Evolutionary conservation across 2,888 invertebrate species (phyloP).

Genomic region (Bellardia pandia): DNA sequence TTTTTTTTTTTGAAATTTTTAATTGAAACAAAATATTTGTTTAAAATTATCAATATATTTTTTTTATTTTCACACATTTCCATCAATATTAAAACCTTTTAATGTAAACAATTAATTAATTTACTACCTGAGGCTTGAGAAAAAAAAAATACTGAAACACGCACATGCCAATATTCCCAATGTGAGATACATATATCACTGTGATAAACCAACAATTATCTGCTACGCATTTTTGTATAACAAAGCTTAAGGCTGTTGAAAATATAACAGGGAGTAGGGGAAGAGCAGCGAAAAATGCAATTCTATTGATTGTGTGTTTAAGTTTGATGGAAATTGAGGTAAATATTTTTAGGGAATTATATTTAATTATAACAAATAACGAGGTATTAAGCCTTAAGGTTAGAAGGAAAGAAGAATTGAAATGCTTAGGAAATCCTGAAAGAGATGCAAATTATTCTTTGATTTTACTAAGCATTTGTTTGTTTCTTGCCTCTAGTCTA

Average conservation of each 20-base stretch:
- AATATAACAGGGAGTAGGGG: background rate
- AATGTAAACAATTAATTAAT: constrained; percentile 67
- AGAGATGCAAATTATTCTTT: no score
- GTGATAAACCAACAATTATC: constrained; percentile 33
- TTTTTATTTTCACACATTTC: background rate
- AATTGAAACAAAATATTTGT: constrained; percentile 58
- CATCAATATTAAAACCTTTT: constrained; percentile 27
- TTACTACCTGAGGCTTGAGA: constrained; percentile 51
- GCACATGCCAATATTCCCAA: constrained; percentile 70
- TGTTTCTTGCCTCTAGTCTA: no score
- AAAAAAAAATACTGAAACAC: constrained; percentile 15
- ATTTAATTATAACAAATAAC: constrained; percentile 12
- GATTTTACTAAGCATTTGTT: no score
- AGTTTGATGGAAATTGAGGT: background rate
- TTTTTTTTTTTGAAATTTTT: background rate
- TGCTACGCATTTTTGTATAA: constrained; percentile 33
- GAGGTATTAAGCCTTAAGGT: background rate
- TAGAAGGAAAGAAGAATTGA: background rate
- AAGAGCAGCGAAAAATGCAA: constrained; percentile 8
- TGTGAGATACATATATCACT: constrained; percentile 31
- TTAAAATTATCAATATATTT: constrained; percentile 38
- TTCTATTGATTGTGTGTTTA: background rate
- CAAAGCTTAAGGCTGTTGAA: constrained; percentile 7
- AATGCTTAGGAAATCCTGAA: no score
- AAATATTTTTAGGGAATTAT: background rate